These are phyloP conservation scores for Adelosebastes latens DNA, from an alignment of 2,797 vertebrate genomes.

Conservation along the genomic window DNA sequence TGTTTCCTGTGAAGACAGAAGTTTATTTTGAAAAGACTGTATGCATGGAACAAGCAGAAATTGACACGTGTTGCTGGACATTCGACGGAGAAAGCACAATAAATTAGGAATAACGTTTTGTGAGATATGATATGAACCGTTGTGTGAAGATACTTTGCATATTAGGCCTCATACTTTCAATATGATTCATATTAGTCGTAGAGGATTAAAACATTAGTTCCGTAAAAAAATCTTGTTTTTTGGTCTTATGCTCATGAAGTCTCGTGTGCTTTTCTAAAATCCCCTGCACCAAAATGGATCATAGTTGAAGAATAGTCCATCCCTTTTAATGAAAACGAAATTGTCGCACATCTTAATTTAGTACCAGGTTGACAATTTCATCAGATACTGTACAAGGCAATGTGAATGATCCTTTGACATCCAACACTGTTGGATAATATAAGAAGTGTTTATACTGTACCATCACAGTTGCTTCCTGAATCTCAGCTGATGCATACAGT, in stretches of 20 bases:
- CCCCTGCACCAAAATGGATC: background rate
- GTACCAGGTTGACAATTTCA: background rate
- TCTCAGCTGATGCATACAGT: background rate
- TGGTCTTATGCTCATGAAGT: background rate
- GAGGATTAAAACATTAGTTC: background rate
- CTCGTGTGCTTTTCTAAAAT: background rate
- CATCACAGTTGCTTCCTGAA: background rate
- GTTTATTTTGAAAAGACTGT: too few species aligned
- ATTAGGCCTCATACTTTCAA: background rate
- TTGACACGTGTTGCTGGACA: too few species aligned
- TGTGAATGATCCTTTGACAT: background rate
- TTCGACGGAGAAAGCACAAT: too few species aligned
- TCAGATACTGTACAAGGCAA: background rate
- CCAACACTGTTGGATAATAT: background rate
- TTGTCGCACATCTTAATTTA: background rate
- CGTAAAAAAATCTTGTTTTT: background rate
- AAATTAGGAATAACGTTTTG: too few species aligned
- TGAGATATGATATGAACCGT: too few species aligned
- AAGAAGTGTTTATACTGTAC: background rate
- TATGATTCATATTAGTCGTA: background rate
- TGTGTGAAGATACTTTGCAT: too few species aligned
- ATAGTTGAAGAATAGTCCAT: background rate
- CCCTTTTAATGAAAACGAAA: background rate
- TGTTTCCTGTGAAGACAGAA: too few species aligned
- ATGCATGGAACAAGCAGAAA: too few species aligned